A percentile compares a stretch with the other conserved stretches of the same genome.
These are phyloP conservation scores for Gymnorhina tibicen DNA, from an alignment of 2,113 vertebrate species.

Conservation along the genomic window DNA sequence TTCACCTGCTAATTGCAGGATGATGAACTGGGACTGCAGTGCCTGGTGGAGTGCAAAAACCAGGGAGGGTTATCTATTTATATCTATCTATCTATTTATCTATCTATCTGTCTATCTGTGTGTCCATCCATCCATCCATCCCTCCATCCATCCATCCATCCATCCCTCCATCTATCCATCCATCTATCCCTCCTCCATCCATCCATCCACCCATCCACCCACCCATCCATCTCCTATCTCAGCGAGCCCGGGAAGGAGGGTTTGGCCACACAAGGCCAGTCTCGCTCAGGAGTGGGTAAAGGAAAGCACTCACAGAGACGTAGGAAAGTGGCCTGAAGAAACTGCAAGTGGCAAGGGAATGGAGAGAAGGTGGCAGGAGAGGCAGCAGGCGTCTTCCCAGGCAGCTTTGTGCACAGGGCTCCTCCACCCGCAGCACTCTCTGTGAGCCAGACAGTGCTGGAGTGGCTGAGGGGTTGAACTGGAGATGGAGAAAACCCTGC, in stretches of 20 bases:
- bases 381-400: background rate
- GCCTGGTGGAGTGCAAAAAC: background rate
- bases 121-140: background rate
- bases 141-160: background rate
- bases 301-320: background rate
- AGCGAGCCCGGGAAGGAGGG: background rate
- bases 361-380: background rate
- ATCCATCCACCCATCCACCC: too few relatives aligned
- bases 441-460: background rate
- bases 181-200: background rate
- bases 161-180: background rate
- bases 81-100: background rate
- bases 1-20: background rate
- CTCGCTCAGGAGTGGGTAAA: background rate
- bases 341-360: fast-evolving
- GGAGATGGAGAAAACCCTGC: background rate
- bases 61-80: background rate
- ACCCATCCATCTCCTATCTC: background rate
- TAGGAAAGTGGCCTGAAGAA: background rate
- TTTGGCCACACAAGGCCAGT: background rate
- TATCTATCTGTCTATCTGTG: background rate
- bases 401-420: background rate
- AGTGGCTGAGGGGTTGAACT: background rate
- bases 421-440: background rate
- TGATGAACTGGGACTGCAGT: background rate